Evolutionary conservation across 2,113 vertebrate genomes (phyloP), one percentile per base, ranked within the genome.

Genomic region (Cryptotis parvus): DNA sequence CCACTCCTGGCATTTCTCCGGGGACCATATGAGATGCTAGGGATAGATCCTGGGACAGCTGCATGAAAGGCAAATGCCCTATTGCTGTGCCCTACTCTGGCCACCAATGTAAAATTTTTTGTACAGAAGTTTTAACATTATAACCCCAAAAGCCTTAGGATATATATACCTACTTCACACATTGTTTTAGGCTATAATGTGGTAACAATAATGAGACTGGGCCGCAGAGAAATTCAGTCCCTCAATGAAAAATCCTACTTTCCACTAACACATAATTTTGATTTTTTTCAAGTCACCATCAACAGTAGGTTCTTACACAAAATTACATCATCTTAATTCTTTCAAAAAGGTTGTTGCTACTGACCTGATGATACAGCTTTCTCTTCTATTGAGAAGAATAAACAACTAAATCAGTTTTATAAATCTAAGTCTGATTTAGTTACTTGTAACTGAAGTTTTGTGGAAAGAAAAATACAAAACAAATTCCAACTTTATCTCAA

Each of bases 91-190:
- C 11, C 11, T 11, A 11, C 43, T 45, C 43, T 11, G 11, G 43
- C 43, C 43, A 6, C 43, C 11, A 45, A 45, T 49, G 45, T 10
- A 49, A 93, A 83, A 37, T 68, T 83, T 95, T n/a, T 92, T 93
- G 29, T 89, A 87, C 76, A 92, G 68, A 88, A 73, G 68, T 92
- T 95, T 90, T 88, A 95, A 91, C 82, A 90, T 91, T 85, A 87
- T 33, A 90, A 90, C 14, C n/a, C 33, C 58, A 43, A 92, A 78
- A 94, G 31, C 31, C 63, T 86, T 90, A 89, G 83, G n/a, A 72
- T 80, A 84, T 79, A 94, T 45, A 85, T 52, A 70, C 8, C 18
- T 90, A 84, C 72, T 84, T 90, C 39, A 77, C 63, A 31, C 78
- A 80, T 90, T 81, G 33, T n/a, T 91, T 76, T 78, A 84, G 58